Evolutionary conservation across 2,113 vertebrate genomes (phyloP).

Genomic region (Chrysemys picta): DNA sequence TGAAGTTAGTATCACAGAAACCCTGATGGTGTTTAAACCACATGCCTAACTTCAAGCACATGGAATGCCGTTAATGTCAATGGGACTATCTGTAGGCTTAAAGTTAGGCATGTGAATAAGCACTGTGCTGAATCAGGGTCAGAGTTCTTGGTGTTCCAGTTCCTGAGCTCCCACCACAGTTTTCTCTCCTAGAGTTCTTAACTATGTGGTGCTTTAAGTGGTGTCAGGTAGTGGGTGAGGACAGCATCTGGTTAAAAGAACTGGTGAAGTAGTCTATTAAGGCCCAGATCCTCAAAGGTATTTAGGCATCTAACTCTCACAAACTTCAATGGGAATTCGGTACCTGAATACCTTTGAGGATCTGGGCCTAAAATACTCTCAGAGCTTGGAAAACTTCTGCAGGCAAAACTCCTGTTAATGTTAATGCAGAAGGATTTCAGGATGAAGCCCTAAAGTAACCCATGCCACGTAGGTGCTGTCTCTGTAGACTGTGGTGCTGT

Average conservation of each 20-base stretch:
- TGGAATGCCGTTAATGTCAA: neutral
- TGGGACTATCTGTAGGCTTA: neutral
- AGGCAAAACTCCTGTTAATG: neutral
- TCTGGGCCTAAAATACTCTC: neutral
- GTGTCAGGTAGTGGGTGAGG: neutral
- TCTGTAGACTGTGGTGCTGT: neutral
- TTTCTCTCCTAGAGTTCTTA: neutral
- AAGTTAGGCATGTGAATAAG: neutral
- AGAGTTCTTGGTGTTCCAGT: neutral
- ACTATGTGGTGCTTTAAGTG: neutral
- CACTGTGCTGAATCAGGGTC: accelerated
- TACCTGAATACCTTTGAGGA: neutral
- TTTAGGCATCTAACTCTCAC: neutral
- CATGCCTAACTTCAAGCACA: neutral
- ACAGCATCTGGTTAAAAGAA: neutral
- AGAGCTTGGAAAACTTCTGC: neutral
- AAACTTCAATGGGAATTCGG: neutral
- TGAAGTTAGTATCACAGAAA: neutral
- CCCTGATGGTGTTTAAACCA: neutral
- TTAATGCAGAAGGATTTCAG: neutral
- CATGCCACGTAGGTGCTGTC: neutral
- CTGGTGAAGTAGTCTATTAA: neutral
- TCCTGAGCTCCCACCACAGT: neutral
- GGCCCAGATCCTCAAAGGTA: neutral
- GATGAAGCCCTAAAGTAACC: neutral